Evolutionary conservation across 1,140 invertebrate genomes (phyloP), one percentile per base, ranked within the genome.

Genomic region (Sycophaga agraensis): DNA sequence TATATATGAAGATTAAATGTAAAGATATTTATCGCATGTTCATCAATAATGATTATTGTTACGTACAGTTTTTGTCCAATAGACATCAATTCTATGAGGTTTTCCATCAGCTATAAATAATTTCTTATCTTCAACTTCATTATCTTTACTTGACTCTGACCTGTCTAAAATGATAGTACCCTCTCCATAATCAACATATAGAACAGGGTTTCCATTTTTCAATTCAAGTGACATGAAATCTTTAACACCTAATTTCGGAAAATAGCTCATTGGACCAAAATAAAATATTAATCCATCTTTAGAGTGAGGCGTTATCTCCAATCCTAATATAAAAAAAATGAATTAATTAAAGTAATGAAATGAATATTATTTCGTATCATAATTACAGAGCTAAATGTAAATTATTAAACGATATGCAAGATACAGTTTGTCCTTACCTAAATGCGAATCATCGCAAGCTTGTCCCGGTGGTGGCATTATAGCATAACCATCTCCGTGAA

Each of bases 141-240:
- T 42, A 40, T 61, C 49, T 45, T 59, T 53, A 16, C 54, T 57
- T 17, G 48, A 43, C 6, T 63, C 54, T 14, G 61, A 51, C 45
- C 48, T 63, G 14, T 63, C 62, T 19, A 64, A 24, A 22, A 59
- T 63, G 31, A 85, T 82, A 1, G 89, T 91, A 2, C 94, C 94
- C 0, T 90, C 87, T 4, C 96, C 96, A 79, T 96, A 96, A 80
- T 98, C 91, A 12, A 98, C 85, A 16, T 92, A 86, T 0, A 98
- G 80, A 1, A 91, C 83, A 1, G 93, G 92, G 71, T 86, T 91
- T 12, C 96, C 94, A 56, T 91, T 84, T n/a, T 85, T 79, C 22
- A 99, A 77, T 77, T 98, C 94, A 39, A 98, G 68, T 0, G 94
- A 88, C 78, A 98, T 89, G 73, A 97, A 99, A 83, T 98, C 97